phyloP scores from a whole-genome alignment of 2,797 vertebrate genomes.

The Merluccius polli region DNA sequence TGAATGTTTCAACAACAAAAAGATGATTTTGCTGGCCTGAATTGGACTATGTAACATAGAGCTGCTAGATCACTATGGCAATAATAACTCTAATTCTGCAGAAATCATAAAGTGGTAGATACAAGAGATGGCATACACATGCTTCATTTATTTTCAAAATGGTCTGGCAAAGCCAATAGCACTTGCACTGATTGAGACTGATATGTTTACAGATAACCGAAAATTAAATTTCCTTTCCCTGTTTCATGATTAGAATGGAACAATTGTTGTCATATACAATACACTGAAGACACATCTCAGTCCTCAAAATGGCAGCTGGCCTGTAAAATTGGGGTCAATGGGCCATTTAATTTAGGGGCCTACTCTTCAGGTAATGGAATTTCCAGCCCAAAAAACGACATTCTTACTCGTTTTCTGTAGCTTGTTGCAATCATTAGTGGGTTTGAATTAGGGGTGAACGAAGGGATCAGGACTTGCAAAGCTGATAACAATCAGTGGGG shows the following conservation, averaged over 20 bases:
- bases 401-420: not conserved
- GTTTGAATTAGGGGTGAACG: not conserved
- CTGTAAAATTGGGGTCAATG: not conserved
- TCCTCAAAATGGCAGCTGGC: not conserved
- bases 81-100: no score
- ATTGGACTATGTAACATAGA: no score
- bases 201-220: not conserved
- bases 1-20: not conserved
- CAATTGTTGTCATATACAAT: not conserved
- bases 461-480: not conserved
- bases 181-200: not conserved
- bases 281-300: not conserved
- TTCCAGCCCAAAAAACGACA: not conserved
- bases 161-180: not conserved
- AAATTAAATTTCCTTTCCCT: not conserved
- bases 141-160: not conserved
- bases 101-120: not conserved
- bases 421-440: not conserved
- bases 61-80: no score
- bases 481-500: not conserved
- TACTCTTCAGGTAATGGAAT: not conserved
- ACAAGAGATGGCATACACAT: not conserved
- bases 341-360: not conserved
- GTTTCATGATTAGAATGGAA: not conserved
- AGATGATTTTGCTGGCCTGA: not conserved